Evolutionary conservation across 1,140 invertebrate species (phyloP).

Genomic region (Meloidogyne floridensis): DNA sequence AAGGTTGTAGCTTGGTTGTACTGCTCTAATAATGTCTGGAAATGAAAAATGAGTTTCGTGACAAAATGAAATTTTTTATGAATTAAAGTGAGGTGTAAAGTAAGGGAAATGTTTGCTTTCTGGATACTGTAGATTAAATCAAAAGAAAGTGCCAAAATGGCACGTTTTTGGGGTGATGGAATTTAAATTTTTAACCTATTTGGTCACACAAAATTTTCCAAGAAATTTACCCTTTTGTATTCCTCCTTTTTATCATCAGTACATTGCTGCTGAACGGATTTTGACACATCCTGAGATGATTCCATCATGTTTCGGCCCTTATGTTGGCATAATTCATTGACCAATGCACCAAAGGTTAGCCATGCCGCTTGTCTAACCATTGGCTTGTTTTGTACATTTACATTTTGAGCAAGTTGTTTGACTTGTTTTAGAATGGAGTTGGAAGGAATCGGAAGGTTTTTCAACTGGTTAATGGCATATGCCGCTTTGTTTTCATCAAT

Average conservation of each 20-base stretch:
- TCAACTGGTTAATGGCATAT: slow-evolving; percentile 37
- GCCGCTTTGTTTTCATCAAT: slow-evolving; percentile 42
- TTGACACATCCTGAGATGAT: slow-evolving; percentile 16
- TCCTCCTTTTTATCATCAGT: slow-evolving; percentile 44
- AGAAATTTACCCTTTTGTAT: slow-evolving; percentile 44
- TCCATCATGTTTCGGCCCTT: slow-evolving; percentile 29
- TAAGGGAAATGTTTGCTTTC: too few species aligned
- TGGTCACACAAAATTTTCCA: background rate
- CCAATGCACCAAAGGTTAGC: slow-evolving; percentile 54
- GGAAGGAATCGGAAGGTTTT: slow-evolving; percentile 45
- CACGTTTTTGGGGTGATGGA: too few species aligned
- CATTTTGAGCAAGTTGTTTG: slow-evolving; percentile 46
- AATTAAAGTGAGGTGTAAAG: too few species aligned
- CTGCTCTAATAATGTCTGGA: slow-evolving; percentile 41
- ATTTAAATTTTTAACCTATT: background rate
- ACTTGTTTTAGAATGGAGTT: slow-evolving; percentile 45
- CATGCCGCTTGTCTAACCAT: slow-evolving; percentile 53
- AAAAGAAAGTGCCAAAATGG: too few species aligned
- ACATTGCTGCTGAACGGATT: slow-evolving; percentile 42
- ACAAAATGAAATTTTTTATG: background rate
- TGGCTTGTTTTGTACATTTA: slow-evolving; percentile 25
- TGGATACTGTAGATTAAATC: too few species aligned
- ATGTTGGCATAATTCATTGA: slow-evolving; percentile 55
- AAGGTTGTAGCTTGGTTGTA: slow-evolving; percentile 34
- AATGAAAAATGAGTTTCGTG: slow-evolving; percentile 1